phyloP scores from a whole-genome alignment of 92 coral and sea anemone species.

The Metridium senile region DNA sequence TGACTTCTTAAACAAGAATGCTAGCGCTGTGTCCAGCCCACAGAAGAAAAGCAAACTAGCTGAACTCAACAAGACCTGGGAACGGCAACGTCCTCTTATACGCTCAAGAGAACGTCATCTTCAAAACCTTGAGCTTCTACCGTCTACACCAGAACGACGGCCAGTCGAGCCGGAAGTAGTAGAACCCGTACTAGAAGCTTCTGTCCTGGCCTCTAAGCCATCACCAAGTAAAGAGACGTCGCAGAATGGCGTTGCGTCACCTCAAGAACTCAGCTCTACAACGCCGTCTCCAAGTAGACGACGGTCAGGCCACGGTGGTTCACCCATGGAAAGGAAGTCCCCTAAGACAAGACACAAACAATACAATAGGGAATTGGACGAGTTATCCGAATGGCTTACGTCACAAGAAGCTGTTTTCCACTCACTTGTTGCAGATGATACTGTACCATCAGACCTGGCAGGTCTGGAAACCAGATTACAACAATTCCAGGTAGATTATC shows the following conservation, averaged over 20 bases:
- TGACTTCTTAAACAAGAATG: constrained; percentile 70
- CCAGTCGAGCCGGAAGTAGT: constrained; percentile 33
- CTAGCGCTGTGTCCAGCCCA: constrained; percentile 65
- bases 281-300: constrained; percentile 35
- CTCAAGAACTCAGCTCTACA: constrained; percentile 32
- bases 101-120: constrained; percentile 73
- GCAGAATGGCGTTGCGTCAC: constrained; percentile 23
- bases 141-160: constrained; percentile 15
- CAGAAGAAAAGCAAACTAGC: constrained; percentile 67
- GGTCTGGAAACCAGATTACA: constrained; percentile 68
- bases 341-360: constrained; percentile 78
- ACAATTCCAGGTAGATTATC: constrained; percentile 74
- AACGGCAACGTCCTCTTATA: constrained; percentile 64
- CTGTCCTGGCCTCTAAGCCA: constrained; percentile 30
- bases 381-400: constrained; percentile 92
- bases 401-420: constrained; percentile 80
- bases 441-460: constrained; percentile 68
- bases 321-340: constrained; percentile 62
- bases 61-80: constrained; percentile 76
- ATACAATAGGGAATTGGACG: constrained; percentile 75
- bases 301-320: constrained; percentile 21
- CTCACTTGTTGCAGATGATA: constrained; percentile 74
- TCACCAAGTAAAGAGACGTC: constrained; percentile 45
- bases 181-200: constrained; percentile 36
- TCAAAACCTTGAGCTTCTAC: constrained; percentile 57